Percentiles rank a stretch among this genome's conserved stretches.
phyloP scores from a whole-genome alignment of 2,888 invertebrate genomes.

The Dolomedes plantarius region DNA sequence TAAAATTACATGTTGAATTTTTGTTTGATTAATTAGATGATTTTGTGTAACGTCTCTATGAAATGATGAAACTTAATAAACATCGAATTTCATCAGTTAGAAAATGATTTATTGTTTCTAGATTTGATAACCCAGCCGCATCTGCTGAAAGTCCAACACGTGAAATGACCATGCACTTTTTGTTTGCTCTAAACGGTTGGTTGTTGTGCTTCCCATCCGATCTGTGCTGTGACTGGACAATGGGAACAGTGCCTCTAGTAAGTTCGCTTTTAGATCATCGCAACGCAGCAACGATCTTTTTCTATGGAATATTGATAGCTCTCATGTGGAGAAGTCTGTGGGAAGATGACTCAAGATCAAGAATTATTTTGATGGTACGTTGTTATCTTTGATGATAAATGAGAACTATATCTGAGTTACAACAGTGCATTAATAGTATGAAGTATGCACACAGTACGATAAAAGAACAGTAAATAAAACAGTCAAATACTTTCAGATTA shows the following conservation, averaged over 20 bases:
- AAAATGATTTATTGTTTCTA: conserved; percentile 77
- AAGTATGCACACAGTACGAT: too few species aligned
- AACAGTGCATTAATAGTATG: too few species aligned
- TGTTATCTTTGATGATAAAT: too few species aligned
- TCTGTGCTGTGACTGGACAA: conserved; percentile 98
- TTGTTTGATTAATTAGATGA: too few species aligned
- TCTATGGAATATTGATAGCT: conserved; percentile 44
- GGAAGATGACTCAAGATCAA: conserved; percentile 47
- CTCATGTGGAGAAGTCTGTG: conserved; percentile 39
- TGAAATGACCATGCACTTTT: conserved; percentile 95
- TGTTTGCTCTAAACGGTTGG: conserved; percentile 93
- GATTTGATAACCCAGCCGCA: conserved; percentile 98
- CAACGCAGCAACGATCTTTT: conserved; percentile 84
- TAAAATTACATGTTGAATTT: too few species aligned
- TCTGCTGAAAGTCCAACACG: conserved; percentile 88
- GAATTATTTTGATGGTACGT: conserved; percentile 43
- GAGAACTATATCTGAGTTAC: too few species aligned
- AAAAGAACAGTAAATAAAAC: too few species aligned
- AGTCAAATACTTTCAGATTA: too few species aligned
- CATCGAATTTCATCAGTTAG: too few species aligned
- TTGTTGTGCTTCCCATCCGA: conserved; percentile 90
- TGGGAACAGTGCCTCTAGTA: conserved; percentile 94
- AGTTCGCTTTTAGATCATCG: conserved; percentile 86
- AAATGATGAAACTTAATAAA: too few species aligned
- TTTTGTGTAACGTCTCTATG: too few species aligned